Evolutionary conservation across 2,113 vertebrate genomes (phyloP), one percentile per base, ranked within the genome.

Genomic region (Grus americana): DNA sequence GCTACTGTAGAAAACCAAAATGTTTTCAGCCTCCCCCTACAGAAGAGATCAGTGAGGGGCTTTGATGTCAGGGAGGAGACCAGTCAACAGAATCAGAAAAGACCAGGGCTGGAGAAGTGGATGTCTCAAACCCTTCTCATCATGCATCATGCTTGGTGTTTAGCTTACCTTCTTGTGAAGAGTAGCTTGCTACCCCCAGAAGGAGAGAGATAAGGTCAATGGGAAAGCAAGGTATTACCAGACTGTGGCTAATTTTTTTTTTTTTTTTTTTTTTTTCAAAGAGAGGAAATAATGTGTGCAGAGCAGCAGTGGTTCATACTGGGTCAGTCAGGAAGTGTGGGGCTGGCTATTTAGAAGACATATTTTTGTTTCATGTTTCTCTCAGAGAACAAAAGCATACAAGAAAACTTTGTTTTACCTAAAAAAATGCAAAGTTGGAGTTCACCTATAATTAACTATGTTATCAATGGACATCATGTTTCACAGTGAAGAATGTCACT

Each of bases 261-360:
- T 12, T 9, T 2, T 38, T 36, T 42, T 2, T 44, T 42, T 9
- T 2, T 44, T 36, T 42, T 2, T 44, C 36, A 7, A 68, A 92
- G 83, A 70, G 58, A 88, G 91, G 89, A 95, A 93, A 96, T 70
- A 95, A 66, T 21, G n/a, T 26, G 21, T 70, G 74, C 74, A 55
- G 86, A 92, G 70, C 58, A 62, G 61, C 86, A n/a, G 29, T 47
- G 83, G 78, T 49, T 95, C 55, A 30, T 47, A 15, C 24, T 40
- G 84, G 94, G 92, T 94, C 96, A 96, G 54, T 72, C 86, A 97
- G 97, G 95, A 97, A 97, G 55, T 57, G 58, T 32, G 70, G 46
- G 91, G 62, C 70, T 82, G 54, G 46, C n/a, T 73, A 36, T 73
- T 85, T 89, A 58, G 63, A 82, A 92, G 68, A 40, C 47, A 80